Conservation (phyloP, 1,140 invertebrate species). For the Atta colombica region DNA sequence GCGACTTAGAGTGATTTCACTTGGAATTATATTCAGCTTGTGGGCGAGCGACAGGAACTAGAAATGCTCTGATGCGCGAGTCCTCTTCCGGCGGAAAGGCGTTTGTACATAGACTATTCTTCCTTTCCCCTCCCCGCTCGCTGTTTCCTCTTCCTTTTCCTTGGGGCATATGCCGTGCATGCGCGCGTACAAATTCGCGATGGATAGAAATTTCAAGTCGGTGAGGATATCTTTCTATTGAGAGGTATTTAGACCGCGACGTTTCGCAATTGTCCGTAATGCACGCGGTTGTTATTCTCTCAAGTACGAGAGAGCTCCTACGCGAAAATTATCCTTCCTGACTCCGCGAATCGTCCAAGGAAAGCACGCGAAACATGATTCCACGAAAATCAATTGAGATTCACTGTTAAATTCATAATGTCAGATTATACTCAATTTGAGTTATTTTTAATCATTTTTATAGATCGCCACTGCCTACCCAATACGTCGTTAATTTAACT, state of each 20-base stretch:
- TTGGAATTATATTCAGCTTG: constrained; percentile 54
- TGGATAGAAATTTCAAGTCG: constrained; percentile 48
- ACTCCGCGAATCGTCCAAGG: constrained; percentile 2
- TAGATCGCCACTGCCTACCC: too few relatives aligned
- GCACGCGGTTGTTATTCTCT: constrained; percentile 43
- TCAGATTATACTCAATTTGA: too few relatives aligned
- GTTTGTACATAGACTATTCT: constrained; percentile 65
- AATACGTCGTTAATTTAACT: too few relatives aligned
- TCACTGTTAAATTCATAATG: too few relatives aligned
- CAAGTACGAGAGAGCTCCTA: constrained; percentile 38
- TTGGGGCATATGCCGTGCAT: constrained; percentile 19
- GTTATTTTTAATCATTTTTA: too few relatives aligned
- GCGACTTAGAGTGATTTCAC: constrained; percentile 52
- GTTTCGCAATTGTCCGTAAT: constrained; percentile 53
- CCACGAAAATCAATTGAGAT: neutral
- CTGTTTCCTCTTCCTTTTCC: constrained; percentile 64
- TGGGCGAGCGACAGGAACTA: constrained; percentile 72
- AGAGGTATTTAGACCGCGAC: constrained; percentile 55
- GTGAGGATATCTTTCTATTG: constrained; percentile 55
- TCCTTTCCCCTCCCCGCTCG: constrained; percentile 20
- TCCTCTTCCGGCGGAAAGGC: constrained; percentile 73
- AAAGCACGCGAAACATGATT: neutral
- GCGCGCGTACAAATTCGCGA: constrained; percentile 41
- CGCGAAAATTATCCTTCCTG: constrained; percentile 35
- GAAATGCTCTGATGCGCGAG: constrained; percentile 70